phyloP scores from a whole-genome alignment of 2,113 vertebrate genomes.

The Salvelinus namaycush region DNA sequence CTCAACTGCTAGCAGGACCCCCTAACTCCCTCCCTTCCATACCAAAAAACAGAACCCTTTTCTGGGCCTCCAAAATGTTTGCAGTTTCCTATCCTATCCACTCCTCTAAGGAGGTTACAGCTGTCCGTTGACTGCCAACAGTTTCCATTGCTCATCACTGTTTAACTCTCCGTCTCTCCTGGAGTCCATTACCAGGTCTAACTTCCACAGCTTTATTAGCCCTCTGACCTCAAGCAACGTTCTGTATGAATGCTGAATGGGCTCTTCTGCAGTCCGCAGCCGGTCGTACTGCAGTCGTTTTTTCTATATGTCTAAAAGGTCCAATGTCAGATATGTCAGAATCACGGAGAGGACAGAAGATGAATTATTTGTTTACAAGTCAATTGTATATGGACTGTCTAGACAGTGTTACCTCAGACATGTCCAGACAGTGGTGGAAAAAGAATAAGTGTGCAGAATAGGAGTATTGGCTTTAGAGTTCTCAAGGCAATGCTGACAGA shows the following conservation, averaged over 20 bases:
- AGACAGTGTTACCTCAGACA: slow-evolving; percentile 10
- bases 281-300: background rate
- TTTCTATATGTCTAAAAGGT: background rate
- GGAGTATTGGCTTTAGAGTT: background rate
- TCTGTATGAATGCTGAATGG: slow-evolving; percentile 37
- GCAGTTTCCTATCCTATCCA: slow-evolving; percentile 66
- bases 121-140: slow-evolving; percentile 66
- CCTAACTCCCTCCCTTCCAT: slow-evolving; percentile 34
- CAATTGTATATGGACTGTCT: slow-evolving; percentile 9
- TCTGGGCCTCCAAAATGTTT: slow-evolving; percentile 66
- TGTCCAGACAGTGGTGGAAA: background rate
- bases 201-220: slow-evolving; percentile 67
- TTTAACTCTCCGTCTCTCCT: slow-evolving; percentile 67
- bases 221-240: slow-evolving; percentile 62
- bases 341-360: slow-evolving; percentile 16
- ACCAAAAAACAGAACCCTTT: slow-evolving; percentile 68
- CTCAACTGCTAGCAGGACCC: slow-evolving; percentile 37
- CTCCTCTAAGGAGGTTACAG: slow-evolving; percentile 65
- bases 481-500: too few relatives aligned
- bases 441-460: background rate
- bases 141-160: slow-evolving; percentile 75
- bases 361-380: slow-evolving; percentile 38
- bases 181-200: slow-evolving; percentile 68
- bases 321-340: background rate
- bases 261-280: slow-evolving; percentile 27